Conservation (phyloP, 2,797 vertebrate genomes). For the Urophycis tenuis region DNA sequence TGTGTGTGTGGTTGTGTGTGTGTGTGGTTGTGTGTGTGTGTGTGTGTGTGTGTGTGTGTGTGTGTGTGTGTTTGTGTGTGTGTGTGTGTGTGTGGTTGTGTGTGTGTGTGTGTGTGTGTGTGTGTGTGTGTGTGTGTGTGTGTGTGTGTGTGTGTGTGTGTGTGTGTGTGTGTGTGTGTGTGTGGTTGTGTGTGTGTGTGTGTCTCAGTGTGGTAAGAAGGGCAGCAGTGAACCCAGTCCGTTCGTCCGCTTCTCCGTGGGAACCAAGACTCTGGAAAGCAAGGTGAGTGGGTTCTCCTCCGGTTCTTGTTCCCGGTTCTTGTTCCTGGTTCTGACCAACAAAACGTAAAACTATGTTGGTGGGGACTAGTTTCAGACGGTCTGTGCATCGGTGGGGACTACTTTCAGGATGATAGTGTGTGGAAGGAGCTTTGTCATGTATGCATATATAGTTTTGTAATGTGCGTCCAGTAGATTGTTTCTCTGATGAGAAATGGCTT, state of each 20-base stretch:
- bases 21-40: background rate
- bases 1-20: constrained; percentile 79
- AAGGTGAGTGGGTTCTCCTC: constrained; percentile 77
- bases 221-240: constrained; percentile 87
- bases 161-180: constrained; percentile 4
- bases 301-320: background rate
- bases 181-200: constrained; percentile 32
- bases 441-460: too few species aligned
- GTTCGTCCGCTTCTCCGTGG: constrained; percentile 84
- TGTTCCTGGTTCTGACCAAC: background rate
- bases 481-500: too few species aligned
- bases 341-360: too few species aligned
- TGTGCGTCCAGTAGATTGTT: too few species aligned
- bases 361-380: background rate
- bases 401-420: too few species aligned
- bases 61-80: background rate
- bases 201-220: constrained; percentile 85
- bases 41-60: background rate
- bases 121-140: background rate
- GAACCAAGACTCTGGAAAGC: constrained; percentile 84
- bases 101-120: constrained; percentile 17
- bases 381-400: too few species aligned
- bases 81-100: background rate
- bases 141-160: background rate
- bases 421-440: too few species aligned